Conservation (phyloP, 2,797 vertebrate species). For the Muscicapa striata region DNA sequence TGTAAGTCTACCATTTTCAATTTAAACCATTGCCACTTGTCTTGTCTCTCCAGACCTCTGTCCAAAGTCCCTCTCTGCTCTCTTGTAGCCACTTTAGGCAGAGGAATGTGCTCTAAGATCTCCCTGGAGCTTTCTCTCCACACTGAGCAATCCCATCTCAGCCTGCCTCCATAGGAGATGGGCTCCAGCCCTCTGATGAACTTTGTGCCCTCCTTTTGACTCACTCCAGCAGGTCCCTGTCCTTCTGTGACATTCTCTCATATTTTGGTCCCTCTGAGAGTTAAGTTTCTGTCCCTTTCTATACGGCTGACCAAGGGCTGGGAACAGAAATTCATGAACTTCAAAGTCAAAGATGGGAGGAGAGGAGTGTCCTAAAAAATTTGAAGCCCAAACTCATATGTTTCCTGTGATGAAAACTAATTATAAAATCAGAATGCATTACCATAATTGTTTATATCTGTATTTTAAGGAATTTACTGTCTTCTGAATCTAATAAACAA, state of each 20-base stretch:
- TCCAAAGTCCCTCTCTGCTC: not conserved
- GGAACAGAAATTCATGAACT: not conserved
- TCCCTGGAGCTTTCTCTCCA: not conserved
- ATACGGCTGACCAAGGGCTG: not conserved
- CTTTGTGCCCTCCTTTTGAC: not conserved
- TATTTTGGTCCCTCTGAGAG: not conserved
- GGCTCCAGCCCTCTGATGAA: not conserved
- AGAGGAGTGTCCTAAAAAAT: constrained; percentile 1
- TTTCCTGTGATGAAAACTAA: constrained; percentile 74
- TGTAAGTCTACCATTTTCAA: not conserved
- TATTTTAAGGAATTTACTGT: constrained; percentile 81
- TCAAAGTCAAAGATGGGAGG: constrained; percentile 14
- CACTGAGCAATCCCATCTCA: not conserved
- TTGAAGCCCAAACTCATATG: constrained; percentile 4
- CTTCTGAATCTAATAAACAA: constrained; percentile 81
- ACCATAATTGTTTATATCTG: constrained; percentile 80
- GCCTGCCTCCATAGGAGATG: not conserved
- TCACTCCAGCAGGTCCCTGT: not conserved
- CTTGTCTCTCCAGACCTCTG: not conserved
- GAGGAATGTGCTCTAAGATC: not conserved
- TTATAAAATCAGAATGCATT: constrained; percentile 78
- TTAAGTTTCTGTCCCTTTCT: not conserved
- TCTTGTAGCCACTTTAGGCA: not conserved
- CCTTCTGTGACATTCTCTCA: not conserved
- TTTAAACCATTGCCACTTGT: not conserved